Evolutionary conservation across 2,888 invertebrate genomes (phyloP).

Genomic region (Ellobium chinense): DNA sequence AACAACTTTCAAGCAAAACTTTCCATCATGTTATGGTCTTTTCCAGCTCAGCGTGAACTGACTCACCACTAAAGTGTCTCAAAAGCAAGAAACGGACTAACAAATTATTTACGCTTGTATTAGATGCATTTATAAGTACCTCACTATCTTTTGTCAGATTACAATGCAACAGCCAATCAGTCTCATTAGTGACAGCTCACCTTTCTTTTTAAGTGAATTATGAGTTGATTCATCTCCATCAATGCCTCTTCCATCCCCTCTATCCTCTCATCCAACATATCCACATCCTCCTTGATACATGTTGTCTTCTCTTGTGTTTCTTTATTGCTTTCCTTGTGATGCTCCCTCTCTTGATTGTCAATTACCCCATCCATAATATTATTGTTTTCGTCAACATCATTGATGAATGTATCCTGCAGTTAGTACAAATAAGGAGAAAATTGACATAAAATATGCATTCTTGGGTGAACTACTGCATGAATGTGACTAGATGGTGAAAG

Average conservation of each 20-base stretch:
- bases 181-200: conserved; percentile 54
- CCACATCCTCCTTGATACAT: conserved; percentile 54
- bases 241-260: conserved; percentile 82
- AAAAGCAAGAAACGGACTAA: neutral
- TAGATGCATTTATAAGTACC: neutral
- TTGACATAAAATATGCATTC: too few relatives aligned
- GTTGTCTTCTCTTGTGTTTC: neutral
- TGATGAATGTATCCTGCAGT: too few relatives aligned
- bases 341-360: neutral
- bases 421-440: too few relatives aligned
- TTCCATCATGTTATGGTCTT: too few relatives aligned
- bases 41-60: too few relatives aligned
- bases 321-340: neutral
- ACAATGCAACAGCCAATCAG: neutral
- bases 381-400: neutral
- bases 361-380: neutral
- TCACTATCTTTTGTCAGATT: neutral
- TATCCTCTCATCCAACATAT: conserved; percentile 72
- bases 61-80: too few relatives aligned
- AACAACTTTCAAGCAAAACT: too few relatives aligned
- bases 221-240: conserved; percentile 81
- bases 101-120: neutral
- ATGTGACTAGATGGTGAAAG: too few relatives aligned
- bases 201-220: conserved; percentile 81
- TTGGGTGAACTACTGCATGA: too few relatives aligned